Conservation (phyloP, 2,113 vertebrate genomes). For the Sakesphorus luctuosus region DNA sequence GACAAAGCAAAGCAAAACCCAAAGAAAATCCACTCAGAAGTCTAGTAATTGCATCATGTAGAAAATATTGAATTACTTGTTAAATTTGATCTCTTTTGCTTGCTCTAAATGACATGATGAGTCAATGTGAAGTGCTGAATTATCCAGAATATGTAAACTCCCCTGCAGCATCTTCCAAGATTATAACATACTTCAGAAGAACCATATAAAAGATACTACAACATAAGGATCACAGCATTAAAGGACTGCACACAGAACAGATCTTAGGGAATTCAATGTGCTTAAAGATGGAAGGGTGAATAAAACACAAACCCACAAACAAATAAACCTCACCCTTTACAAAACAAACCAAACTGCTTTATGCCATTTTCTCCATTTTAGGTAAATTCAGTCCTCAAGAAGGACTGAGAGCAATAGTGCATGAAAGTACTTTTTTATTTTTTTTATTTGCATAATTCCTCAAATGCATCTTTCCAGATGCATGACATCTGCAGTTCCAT, state of each 20-base stretch:
- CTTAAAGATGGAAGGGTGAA: rapidly evolving
- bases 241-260: not conserved
- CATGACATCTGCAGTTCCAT: not conserved
- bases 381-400: not conserved
- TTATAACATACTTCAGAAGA: not conserved
- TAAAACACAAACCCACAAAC: not conserved
- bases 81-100: not conserved
- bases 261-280: not conserved
- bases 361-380: not conserved
- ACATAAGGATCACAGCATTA: not conserved
- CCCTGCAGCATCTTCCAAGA: not conserved
- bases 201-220: not conserved
- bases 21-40: not conserved
- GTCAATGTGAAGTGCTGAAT: not conserved
- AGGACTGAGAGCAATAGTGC: not conserved
- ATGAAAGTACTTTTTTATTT: not conserved
- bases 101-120: not conserved
- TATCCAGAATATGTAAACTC: not conserved
- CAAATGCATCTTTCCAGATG: not conserved
- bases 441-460: not conserved
- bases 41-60: not conserved
- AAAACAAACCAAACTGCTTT: not conserved
- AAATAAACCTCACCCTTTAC: not conserved
- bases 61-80: conserved; percentile 9
- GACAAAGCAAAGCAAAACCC: not conserved